Base-by-base conservation (phyloP, 2,797 vertebrate genomes). In the Xerus rutilus region DNA sequence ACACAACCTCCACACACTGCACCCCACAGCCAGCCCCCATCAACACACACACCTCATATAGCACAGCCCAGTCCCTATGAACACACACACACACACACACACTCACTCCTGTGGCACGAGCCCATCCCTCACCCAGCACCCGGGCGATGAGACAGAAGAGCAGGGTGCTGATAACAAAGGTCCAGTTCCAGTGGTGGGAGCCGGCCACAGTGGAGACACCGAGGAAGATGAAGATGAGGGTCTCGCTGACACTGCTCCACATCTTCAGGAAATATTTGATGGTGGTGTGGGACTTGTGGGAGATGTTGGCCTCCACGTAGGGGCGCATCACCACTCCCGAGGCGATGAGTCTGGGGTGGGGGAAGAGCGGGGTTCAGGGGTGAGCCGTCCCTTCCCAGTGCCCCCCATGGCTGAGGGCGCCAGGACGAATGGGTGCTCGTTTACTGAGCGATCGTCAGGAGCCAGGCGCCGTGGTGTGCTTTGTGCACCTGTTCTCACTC, bases 261-360 rank as follows among this genome's bases (percentile, higher is more conserved):
- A 99, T 99, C 98, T 99, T 99, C 93, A 99, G 98, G 98, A 99
- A 99, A 96, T 99, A 99, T 91, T 99, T 99, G 98, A 99, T 99
- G 98, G 99, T 99, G 82, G 99, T 99, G 98, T 99, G 99, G 54
- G 99, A 99, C 97, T 99, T 99, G 98, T 99, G 99, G 78, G 99
- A 99, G 97, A 99, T 99, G 98, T 99, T 99, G 96, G 99, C 99
- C 97, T 99, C 99, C 98, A 99, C 99, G 0, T 99, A 99, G 4
- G 99, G 99, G 1, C 99, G 98, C 99, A 99, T 99, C 91, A 99
- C 99, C 0, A 99, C 99, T 0, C 99, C 99, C 0, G 99, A 99
- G 4, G 99, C 99, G 5, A 99, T 99, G 74, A 99, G 98, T 82
- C 99, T 99, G 92, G 84, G 70, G 45, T 65, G 49, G 64, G 25